A percentile compares a stretch with the other conserved stretches of the same genome.
These are phyloP conservation scores for Acanthopagrus latus DNA, from an alignment of 2,797 vertebrate genomes.

Conservation along the genomic window DNA sequence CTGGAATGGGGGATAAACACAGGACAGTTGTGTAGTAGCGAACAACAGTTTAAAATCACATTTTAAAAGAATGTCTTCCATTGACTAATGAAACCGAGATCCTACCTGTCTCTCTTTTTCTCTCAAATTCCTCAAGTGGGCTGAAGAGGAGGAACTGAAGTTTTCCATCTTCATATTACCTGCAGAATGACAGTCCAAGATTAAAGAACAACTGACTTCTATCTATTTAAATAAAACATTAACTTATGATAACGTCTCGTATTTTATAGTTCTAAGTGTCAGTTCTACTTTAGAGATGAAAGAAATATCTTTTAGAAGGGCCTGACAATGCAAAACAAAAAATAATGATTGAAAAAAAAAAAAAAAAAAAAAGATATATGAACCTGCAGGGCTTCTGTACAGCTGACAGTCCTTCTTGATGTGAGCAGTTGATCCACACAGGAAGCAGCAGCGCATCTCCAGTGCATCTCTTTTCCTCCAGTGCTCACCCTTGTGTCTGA, in stretches of 20 bases:
- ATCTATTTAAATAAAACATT: background rate
- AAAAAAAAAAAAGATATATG: background rate
- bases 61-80: background rate
- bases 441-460: conserved; percentile 93
- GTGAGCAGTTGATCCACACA: conserved; percentile 92
- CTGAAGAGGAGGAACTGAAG: conserved; percentile 61
- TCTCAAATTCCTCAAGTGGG: conserved; percentile 74
- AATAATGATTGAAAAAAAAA: no score
- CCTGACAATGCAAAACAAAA: background rate
- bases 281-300: background rate
- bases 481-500: conserved; percentile 84
- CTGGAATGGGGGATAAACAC: conserved; percentile 44
- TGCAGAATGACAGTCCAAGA: conserved; percentile 42
- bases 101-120: conserved; percentile 79
- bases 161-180: conserved; percentile 75
- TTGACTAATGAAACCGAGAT: background rate
- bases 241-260: background rate
- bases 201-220: background rate
- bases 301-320: background rate
- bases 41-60: background rate
- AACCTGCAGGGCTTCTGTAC: conserved; percentile 91
- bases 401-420: conserved; percentile 94
- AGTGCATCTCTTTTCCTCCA: conserved; percentile 84
- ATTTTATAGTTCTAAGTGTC: background rate
- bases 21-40: background rate